These are phyloP conservation scores for Clitarchus hookeri DNA, from an alignment of 2,888 invertebrate species.

Conservation along the genomic window DNA sequence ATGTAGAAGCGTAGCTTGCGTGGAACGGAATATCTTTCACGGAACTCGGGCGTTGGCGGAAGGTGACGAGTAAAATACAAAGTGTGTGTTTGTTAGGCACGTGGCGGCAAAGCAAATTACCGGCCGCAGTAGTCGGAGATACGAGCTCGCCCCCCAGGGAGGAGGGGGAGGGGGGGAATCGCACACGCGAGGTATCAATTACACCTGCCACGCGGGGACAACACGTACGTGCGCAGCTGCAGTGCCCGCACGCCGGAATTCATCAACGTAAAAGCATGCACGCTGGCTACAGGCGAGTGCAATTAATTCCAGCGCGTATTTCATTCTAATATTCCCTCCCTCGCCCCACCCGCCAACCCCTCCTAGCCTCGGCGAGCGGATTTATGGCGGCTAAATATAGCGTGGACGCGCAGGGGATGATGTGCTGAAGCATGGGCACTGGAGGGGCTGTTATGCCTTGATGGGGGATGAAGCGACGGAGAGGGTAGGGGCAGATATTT, in stretches of 20 bases:
- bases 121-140: background rate
- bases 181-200: background rate
- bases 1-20: no score
- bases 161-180: background rate
- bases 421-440: background rate
- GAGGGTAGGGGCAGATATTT: background rate
- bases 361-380: background rate
- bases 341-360: background rate
- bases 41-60: no score
- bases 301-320: background rate
- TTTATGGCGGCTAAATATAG: conserved; percentile 14
- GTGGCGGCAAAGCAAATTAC: background rate
- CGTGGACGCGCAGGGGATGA: background rate
- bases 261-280: background rate
- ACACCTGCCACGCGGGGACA: background rate
- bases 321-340: background rate
- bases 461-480: background rate
- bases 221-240: background rate
- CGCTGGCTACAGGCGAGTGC: background rate
- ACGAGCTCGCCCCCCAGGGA: background rate
- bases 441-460: background rate
- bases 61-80: no score
- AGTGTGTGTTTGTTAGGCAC: background rate
- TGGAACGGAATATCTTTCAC: no score
- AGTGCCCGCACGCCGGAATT: background rate